Evolutionary conservation across 2,113 vertebrate species (phyloP).

Genomic region (Heterotilapia buettikoferi): DNA sequence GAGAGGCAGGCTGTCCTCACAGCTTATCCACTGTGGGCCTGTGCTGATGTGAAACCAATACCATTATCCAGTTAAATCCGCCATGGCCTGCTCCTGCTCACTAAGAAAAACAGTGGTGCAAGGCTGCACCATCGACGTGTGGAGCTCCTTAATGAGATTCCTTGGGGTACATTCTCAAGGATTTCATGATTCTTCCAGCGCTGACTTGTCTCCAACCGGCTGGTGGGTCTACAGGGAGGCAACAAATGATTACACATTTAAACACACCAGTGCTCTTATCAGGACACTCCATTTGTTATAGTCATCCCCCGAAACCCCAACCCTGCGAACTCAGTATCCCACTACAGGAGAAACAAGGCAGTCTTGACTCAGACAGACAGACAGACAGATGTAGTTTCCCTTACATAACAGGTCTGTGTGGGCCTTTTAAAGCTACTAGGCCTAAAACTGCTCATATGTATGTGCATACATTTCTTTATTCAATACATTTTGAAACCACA

Average conservation of each 20-base stretch:
- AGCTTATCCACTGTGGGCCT: slow-evolving; percentile 52
- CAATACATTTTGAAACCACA: background rate
- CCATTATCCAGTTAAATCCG: slow-evolving; percentile 65
- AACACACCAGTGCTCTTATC: slow-evolving; percentile 42
- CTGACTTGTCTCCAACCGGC: slow-evolving; percentile 22
- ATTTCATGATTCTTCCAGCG: slow-evolving; percentile 51
- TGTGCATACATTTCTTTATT: background rate
- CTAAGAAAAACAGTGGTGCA: slow-evolving; percentile 37
- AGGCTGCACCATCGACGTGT: slow-evolving; percentile 47
- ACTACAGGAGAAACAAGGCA: background rate
- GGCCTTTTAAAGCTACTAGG: background rate
- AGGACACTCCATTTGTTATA: slow-evolving; percentile 48
- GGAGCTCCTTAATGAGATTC: slow-evolving; percentile 60
- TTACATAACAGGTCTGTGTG: background rate
- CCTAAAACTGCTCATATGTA: background rate
- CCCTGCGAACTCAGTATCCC: background rate
- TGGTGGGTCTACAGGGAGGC: slow-evolving; percentile 33
- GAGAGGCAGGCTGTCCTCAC: slow-evolving; percentile 25
- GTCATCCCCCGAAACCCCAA: background rate
- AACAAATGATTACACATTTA: slow-evolving; percentile 61
- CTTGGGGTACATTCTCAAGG: slow-evolving; percentile 39
- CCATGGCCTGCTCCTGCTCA: slow-evolving; percentile 28
- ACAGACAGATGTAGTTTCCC: background rate
- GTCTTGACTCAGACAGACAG: background rate
- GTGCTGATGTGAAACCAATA: slow-evolving; percentile 73